Conservation (phyloP, 2,888 invertebrate genomes). For the Ennomos quercinarius region DNA sequence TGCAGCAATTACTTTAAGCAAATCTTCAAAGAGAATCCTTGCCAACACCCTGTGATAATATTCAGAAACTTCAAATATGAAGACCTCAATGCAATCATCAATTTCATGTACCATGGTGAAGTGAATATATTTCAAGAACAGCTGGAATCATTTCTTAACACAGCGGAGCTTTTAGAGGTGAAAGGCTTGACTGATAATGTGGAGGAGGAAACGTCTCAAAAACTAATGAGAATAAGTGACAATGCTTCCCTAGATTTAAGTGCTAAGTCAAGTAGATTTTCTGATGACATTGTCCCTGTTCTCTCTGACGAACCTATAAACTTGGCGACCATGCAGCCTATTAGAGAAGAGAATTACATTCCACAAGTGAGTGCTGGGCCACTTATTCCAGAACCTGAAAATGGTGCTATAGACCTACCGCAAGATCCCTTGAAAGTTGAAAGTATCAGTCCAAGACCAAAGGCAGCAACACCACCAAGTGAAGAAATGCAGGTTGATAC, state of each 20-base stretch:
- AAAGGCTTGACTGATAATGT: constrained; percentile 89
- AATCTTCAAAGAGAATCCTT: constrained; percentile 91
- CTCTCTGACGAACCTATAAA: constrained; percentile 77
- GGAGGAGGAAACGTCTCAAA: constrained; percentile 75
- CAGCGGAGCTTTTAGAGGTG: constrained; percentile 91
- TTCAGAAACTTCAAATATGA: constrained; percentile 92
- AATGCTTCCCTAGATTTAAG: constrained; percentile 75
- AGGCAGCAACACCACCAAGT: constrained; percentile 47
- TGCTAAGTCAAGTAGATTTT: constrained; percentile 66
- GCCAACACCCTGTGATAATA: constrained; percentile 92
- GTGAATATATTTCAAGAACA: constrained; percentile 93
- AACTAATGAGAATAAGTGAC: constrained; percentile 64
- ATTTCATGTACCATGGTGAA: constrained; percentile 94
- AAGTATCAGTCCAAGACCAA: constrained; percentile 50
- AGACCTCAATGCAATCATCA: constrained; percentile 91
- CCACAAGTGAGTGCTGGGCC: constrained; percentile 55
- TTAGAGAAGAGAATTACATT: constrained; percentile 69
- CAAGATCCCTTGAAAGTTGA: constrained; percentile 55
- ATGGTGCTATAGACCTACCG: constrained; percentile 55
- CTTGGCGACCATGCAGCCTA: constrained; percentile 69
- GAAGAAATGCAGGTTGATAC: constrained; percentile 80
- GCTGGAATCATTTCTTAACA: constrained; percentile 90
- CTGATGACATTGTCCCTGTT: constrained; percentile 63
- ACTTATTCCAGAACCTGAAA: constrained; percentile 56
- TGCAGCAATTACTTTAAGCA: constrained; percentile 93